Percentiles rank a stretch among this genome's conserved stretches.
These are phyloP conservation scores for Hirtodrosophila cameraria DNA, from an alignment of 2,888 invertebrate species.

Conservation along the genomic window DNA sequence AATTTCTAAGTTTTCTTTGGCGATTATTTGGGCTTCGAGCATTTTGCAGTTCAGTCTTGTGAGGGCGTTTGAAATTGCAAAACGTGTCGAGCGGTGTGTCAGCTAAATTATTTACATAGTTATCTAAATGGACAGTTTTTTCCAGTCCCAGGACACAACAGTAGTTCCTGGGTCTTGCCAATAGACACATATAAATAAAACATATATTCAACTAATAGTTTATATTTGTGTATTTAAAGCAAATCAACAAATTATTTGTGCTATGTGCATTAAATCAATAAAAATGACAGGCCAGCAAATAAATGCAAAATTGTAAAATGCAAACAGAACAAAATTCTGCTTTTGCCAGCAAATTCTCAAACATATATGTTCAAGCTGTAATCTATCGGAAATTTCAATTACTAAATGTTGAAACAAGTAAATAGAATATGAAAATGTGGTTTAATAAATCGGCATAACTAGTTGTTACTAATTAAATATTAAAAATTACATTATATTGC, in stretches of 20 bases:
- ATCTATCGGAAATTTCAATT: conserved; percentile 21
- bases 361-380: conserved; percentile 9
- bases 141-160: conserved; percentile 11
- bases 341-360: conserved; percentile 10
- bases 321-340: conserved; percentile 16
- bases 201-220: not conserved
- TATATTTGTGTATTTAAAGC: conserved; percentile 6
- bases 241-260: conserved; percentile 10
- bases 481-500: conserved; percentile 34
- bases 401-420: conserved; percentile 3
- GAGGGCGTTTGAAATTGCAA: conserved; percentile 66
- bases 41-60: conserved; percentile 70
- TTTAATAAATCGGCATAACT: conserved; percentile 30
- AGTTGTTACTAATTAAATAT: conserved; percentile 52
- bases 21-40: conserved; percentile 67
- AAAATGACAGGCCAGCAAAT: conserved; percentile 26
- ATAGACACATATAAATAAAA: not conserved
- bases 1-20: conserved; percentile 81
- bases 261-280: conserved; percentile 24
- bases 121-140: not conserved
- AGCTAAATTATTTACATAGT: not conserved
- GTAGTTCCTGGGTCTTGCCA: not conserved
- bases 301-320: conserved; percentile 31
- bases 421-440: conserved; percentile 31
- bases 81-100: conserved; percentile 54